A percentile compares a stretch with the other conserved stretches of the same genome.
These are phyloP conservation scores for Drosophila saltans DNA, from an alignment of 1,140 invertebrate genomes.

Conservation along the genomic window DNA sequence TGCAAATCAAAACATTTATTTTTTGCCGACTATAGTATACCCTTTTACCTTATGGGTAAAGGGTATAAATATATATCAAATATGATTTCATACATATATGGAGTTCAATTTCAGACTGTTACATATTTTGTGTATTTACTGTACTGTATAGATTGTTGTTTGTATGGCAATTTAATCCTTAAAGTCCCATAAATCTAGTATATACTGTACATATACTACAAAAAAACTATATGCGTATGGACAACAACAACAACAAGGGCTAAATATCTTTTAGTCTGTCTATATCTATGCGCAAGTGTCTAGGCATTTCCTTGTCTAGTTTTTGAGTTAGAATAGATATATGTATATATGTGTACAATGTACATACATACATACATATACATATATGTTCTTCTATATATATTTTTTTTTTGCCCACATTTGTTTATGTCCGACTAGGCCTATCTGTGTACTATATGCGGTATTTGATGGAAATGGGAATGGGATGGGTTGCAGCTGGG, in stretches of 20 bases:
- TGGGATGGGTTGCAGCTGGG: neutral
- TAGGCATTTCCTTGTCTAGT: conserved; percentile 61
- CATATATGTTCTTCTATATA: conserved; percentile 8
- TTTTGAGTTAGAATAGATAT: conserved; percentile 17
- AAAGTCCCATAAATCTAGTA: neutral
- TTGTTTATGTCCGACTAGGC: conserved; percentile 63
- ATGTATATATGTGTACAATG: conserved; percentile 2
- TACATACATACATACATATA: conserved; percentile 15
- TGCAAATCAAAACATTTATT: too few species aligned
- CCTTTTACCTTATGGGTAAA: too few species aligned
- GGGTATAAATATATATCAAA: too few species aligned
- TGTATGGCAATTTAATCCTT: too few species aligned
- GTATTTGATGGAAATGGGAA: neutral
- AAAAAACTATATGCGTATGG: neutral
- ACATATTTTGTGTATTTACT: neutral
- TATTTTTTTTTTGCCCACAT: conserved; percentile 58
- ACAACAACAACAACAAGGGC: neutral
- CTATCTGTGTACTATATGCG: neutral
- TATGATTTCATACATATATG: too few species aligned
- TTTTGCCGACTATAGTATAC: too few species aligned
- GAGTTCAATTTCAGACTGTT: too few species aligned
- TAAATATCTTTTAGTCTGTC: conserved; percentile 8
- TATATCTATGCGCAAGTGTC: conserved; percentile 61
- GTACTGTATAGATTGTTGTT: neutral
- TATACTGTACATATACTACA: neutral